These are phyloP conservation scores for Sisor rabdophorus DNA, from an alignment of 2,113 vertebrate species.

Conservation along the genomic window DNA sequence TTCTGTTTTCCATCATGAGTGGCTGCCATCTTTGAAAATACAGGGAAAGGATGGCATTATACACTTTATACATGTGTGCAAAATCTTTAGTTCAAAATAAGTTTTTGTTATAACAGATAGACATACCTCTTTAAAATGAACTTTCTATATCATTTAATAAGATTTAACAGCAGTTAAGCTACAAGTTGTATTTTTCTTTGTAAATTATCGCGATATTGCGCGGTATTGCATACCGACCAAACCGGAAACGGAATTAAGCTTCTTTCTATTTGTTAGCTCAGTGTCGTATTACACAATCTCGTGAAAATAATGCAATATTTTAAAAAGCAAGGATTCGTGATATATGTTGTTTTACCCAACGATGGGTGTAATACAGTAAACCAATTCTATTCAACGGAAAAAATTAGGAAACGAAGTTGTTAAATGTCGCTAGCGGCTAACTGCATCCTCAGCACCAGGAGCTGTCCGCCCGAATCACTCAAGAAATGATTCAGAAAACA, in stretches of 20 bases:
- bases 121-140: background rate
- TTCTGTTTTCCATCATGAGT: slow-evolving; percentile 86
- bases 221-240: background rate
- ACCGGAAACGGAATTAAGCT: background rate
- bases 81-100: background rate
- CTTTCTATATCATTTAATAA: background rate
- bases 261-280: background rate
- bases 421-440: background rate
- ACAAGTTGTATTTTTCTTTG: background rate
- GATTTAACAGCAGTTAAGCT: background rate
- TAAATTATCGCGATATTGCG: slow-evolving; percentile 5
- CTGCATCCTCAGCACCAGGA: background rate
- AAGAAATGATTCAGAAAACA: background rate
- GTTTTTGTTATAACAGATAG: background rate
- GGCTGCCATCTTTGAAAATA: slow-evolving; percentile 78
- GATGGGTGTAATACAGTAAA: no score
- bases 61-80: background rate
- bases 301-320: no score
- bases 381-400: no score
- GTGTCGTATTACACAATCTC: background rate
- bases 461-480: slow-evolving; percentile 3
- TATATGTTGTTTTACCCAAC: background rate
- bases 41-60: slow-evolving; percentile 29
- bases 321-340: background rate
- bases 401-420: slow-evolving; percentile 1